Evolutionary conservation across 53 echinoderm and acorn worm genomes (phyloP).

Genomic region (Zoroaster sp.): DNA sequence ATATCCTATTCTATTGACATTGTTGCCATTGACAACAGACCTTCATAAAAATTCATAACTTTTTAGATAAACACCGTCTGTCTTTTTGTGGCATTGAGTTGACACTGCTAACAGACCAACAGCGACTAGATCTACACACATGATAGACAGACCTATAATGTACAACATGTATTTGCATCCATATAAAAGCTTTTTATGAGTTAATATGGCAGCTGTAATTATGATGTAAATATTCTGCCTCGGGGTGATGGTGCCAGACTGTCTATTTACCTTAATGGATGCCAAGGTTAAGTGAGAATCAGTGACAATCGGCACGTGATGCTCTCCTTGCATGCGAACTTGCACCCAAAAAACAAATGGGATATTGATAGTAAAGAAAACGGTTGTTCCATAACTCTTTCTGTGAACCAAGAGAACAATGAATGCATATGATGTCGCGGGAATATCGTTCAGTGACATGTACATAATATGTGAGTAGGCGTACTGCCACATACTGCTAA

Average conservation of each 20-base stretch:
- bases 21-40: conserved; percentile 7
- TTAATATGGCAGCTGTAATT: background rate
- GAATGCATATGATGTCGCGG: no score
- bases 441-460: no score
- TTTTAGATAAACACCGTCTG: background rate
- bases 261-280: conserved; percentile 31
- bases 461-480: no score
- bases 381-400: no score
- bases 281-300: conserved; percentile 23
- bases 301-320: background rate
- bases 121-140: no score
- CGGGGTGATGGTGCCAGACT: background rate
- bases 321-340: background rate
- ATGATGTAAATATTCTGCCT: conserved; percentile 1
- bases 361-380: background rate
- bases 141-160: background rate
- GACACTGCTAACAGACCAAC: background rate
- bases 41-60: no score
- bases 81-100: background rate
- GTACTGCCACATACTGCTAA: no score
- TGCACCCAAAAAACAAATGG: background rate
- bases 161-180: background rate
- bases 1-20: background rate
- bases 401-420: no score
- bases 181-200: conserved; percentile 20